Evolutionary conservation across 2,113 vertebrate species (phyloP).

Genomic region (Zootoca vivipara): DNA sequence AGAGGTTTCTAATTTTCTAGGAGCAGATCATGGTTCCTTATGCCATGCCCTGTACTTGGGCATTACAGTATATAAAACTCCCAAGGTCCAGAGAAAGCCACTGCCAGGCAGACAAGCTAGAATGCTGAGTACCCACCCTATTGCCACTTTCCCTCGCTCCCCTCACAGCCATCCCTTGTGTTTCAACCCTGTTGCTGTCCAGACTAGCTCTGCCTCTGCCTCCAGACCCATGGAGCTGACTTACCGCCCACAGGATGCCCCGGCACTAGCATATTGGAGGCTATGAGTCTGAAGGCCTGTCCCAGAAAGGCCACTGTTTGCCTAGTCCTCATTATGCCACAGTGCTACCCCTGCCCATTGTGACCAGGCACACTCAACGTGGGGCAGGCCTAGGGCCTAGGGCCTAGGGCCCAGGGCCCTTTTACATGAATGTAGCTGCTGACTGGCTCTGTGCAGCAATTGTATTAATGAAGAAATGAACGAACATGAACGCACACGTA

Average conservation of each 20-base stretch:
- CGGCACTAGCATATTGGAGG: neutral
- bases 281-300: neutral
- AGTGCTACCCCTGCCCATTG: slow-evolving; percentile 12
- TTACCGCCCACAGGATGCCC: neutral
- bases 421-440: neutral
- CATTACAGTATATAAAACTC: neutral
- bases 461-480: neutral
- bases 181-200: neutral
- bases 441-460: neutral
- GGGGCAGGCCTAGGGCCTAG: neutral
- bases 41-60: neutral
- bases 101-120: neutral
- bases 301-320: neutral
- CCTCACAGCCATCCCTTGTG: neutral
- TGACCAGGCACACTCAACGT: neutral
- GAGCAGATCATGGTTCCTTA: no score
- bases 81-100: neutral
- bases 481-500: neutral
- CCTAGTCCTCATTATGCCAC: slow-evolving; percentile 16
- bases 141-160: neutral
- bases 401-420: neutral
- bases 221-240: neutral
- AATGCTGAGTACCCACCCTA: neutral
- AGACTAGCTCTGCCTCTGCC: neutral
- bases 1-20: no score